These are phyloP conservation scores for Meloidogyne chitwoodi DNA, from an alignment of 1,140 invertebrate species.

Conservation along the genomic window DNA sequence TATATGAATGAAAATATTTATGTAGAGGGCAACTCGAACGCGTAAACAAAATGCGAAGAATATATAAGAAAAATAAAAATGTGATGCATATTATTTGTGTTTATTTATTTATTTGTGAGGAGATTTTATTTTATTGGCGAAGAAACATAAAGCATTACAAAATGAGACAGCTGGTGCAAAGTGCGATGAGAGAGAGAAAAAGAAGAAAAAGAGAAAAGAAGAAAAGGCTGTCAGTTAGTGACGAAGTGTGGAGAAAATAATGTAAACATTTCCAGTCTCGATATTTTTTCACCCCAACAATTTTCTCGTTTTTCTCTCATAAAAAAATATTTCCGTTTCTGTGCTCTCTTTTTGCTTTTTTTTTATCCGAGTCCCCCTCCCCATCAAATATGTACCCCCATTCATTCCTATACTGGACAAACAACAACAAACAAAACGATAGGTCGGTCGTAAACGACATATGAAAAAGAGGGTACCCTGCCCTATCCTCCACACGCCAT, in stretches of 20 bases:
- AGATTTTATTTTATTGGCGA: background rate
- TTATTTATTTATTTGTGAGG: background rate
- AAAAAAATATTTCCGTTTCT: background rate
- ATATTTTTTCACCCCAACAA: background rate
- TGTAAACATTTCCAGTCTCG: background rate
- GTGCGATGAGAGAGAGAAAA: background rate
- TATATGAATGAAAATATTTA: too few species aligned
- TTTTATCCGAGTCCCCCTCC: too few species aligned
- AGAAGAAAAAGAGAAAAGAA: background rate
- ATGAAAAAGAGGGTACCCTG: background rate
- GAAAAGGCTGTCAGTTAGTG: background rate
- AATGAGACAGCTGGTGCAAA: background rate
- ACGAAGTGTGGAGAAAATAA: background rate
- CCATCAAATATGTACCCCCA: background rate
- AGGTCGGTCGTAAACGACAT: background rate
- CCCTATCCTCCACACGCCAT: background rate
- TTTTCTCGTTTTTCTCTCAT: background rate
- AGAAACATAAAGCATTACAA: background rate
- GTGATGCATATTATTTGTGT: too few species aligned
- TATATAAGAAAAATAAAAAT: background rate
- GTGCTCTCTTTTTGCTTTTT: too few species aligned
- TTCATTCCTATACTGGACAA: background rate
- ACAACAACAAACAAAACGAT: background rate
- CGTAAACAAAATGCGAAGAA: background rate
- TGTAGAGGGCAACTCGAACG: background rate